A percentile compares a stretch with the other conserved stretches of the same genome.
phyloP scores from a whole-genome alignment of 35 echinoderm and acorn worm genomes.

The Hemicentrotus pulcherrimus region DNA sequence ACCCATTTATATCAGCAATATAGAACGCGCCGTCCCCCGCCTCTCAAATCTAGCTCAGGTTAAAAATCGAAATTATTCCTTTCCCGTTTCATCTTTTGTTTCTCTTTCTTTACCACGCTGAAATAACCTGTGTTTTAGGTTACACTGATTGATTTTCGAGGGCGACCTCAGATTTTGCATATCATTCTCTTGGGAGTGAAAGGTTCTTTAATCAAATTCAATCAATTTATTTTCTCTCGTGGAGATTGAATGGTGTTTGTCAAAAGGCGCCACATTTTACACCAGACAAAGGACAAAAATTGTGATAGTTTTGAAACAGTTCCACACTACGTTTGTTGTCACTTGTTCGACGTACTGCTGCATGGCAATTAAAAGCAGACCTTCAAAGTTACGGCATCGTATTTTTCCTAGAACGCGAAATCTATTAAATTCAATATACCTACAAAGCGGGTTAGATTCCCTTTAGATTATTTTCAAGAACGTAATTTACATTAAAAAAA shows the following conservation, averaged over 20 bases:
- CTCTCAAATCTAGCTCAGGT: background rate
- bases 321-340: background rate
- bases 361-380: background rate
- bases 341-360: background rate
- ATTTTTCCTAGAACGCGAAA: too few species aligned
- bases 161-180: background rate
- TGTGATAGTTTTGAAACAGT: background rate
- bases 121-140: background rate
- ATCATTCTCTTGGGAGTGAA: background rate
- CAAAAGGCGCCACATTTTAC: background rate
- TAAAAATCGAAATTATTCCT: background rate
- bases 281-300: background rate
- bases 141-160: slow-evolving; percentile 12
- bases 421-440: too few species aligned
- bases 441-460: too few species aligned
- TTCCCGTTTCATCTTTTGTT: background rate
- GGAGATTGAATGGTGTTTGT: background rate
- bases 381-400: background rate
- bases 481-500: too few species aligned
- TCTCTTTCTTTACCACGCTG: background rate
- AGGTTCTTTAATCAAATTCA: slow-evolving; percentile 4
- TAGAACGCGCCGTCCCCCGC: too few species aligned
- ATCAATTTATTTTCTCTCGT: background rate
- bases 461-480: too few species aligned
- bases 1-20: too few species aligned